A percentile compares a stretch with the other conserved stretches of the same genome.
These are phyloP conservation scores for Oryzias sinensis DNA, from an alignment of 2,797 vertebrate species.

Conservation along the genomic window DNA sequence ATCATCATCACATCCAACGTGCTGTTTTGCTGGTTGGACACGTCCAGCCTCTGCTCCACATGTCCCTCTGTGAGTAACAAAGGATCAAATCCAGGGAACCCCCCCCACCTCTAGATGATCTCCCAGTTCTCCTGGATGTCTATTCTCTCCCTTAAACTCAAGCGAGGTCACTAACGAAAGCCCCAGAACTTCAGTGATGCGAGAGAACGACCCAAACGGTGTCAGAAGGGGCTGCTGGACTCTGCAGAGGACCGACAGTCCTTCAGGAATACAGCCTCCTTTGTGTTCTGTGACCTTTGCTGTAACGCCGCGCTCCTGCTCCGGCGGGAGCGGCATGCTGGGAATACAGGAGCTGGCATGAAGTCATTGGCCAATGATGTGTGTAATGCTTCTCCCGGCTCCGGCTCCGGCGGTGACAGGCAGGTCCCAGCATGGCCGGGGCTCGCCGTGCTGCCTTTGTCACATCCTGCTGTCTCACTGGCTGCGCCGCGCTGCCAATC, in stretches of 20 bases:
- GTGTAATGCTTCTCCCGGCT: constrained; percentile 13
- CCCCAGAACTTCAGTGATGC: no score
- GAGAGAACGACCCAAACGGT: no score
- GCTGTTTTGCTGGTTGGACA: no score
- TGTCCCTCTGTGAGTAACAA: no score
- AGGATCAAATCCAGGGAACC: no score
- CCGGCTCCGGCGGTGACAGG: constrained; percentile 4
- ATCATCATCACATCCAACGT: no score
- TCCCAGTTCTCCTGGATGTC: no score
- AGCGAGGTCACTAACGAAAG: no score
- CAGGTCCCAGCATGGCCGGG: neutral
- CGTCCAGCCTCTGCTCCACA: no score
- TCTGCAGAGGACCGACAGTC: neutral
- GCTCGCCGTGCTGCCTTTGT: neutral
- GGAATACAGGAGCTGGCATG: neutral
- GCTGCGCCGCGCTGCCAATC: constrained; percentile 51
- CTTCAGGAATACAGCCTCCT: neutral
- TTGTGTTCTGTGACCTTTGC: neutral
- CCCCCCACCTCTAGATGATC: no score
- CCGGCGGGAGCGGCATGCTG: constrained; percentile 7
- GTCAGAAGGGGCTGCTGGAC: neutral
- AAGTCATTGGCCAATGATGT: neutral
- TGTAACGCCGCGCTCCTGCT: neutral
- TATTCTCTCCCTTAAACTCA: no score
- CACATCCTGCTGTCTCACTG: constrained; percentile 52